Evolutionary conservation across 2,113 vertebrate species (phyloP), one percentile per base, ranked within the genome.

Genomic region (Saiga tatarica): DNA sequence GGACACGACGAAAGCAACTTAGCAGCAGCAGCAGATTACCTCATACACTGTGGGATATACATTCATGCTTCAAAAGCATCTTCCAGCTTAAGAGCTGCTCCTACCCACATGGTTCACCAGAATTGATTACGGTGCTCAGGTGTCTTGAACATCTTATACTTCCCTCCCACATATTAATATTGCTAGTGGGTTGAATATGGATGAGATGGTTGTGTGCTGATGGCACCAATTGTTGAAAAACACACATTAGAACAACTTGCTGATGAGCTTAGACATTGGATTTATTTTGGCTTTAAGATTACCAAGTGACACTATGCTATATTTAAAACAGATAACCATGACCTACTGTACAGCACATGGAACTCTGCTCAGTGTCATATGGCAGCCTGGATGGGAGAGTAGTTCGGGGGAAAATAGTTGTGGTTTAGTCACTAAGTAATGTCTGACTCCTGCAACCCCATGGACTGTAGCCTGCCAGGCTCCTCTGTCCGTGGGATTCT

Each of bases 201-300:
- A 89, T 64, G 87, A 94, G 95, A 92, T 6, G 47, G 91, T 96
- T 97, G 81, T 93, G 67, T 79, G 45, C 76, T 93, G 85, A 95
- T 57, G 82, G 94, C 97, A 97, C 67, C 94, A 97, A 55, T 94
- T 94, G 96, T 88, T 96, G 67, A 94, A 92, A 96, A 82, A 13
- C 60, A 78, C 39, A 85, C 21, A 28, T 86, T 47, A 87, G 7
- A 42, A 8, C 36, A 59, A 83, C 23, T 28, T 33, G 23, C 55
- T 52, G 30, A 52, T 15, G 36, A 62, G 60, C 89, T 47, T 82
- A 50, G 67, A 89, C 52, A 81, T 57, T 36, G 39, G 26, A 84
- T 74, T 59, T 42, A 59, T 11, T 21, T 11, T 67, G 81, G 25
- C 39, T 93, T 85, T 87, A 71, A 55, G n/a, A 78, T 15, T 19